Base-by-base conservation (phyloP, 2,797 vertebrate species). In the Poecile montanus region DNA sequence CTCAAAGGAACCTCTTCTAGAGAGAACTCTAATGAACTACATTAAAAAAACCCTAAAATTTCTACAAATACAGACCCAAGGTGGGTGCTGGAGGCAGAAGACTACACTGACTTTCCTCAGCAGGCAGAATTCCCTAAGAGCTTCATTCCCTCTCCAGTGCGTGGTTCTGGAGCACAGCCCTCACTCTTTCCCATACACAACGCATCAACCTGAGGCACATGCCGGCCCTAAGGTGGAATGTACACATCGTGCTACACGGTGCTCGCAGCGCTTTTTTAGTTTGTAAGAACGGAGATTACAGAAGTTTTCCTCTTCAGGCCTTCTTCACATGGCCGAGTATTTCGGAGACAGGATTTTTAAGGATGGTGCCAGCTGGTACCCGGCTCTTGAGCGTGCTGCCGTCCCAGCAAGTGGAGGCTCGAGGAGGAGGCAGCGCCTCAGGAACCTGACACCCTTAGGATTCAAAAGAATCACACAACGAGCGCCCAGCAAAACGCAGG, bases 211-310 rank as follows among this genome's bases (percentile, higher is more conserved):
- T 6, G 48, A 32, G 48, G 25, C 56, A 47, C 13, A 11, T 11
- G n/a, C 18, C 0, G 1, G 60, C 50, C 58, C 60, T 1, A 48
- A 4, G 66, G 54, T 17, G 5, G 16, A 3, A 1, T 0, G 15
- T 6, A 4, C 2, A 18, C 32, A 54, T 17, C 19, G 11, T 2
- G 26, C 26, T 5, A 57, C 26, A 27, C 6, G 5, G 38, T 4
- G 45, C 16, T 15, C 38, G 29, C 2, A 1, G 38, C 4, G 5
- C n/a, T 7, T 21, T 14, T 36, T 30, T 47, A 26, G 17, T 40
- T 30, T 1, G 1, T 2, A 57, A n/a, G 34, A 20, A 50, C 9
- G 0, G 10, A 6, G 3, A 0, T 1, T 2, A 50, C 44, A 3
- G 1, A 27, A 11, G 26, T 9, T 30, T 48, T 72, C 20, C 58